Evolutionary conservation across 1,140 invertebrate genomes (phyloP).

Genomic region (Bombus superbus): DNA sequence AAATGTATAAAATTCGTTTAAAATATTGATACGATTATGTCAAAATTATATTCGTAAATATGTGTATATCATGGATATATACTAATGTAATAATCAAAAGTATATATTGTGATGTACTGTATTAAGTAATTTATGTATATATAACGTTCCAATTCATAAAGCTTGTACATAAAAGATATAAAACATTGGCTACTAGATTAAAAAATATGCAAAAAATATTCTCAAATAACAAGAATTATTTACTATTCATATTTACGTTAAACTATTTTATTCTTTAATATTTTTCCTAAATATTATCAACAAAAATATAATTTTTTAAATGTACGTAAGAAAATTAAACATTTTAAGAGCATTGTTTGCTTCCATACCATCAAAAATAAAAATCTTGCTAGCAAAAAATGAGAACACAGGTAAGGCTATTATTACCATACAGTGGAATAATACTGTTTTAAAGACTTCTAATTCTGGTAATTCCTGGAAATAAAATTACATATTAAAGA

Average conservation of each 20-base stretch:
- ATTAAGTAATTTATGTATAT: neutral
- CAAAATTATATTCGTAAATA: slow-evolving; percentile 23
- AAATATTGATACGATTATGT: neutral
- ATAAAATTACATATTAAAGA: slow-evolving; percentile 9
- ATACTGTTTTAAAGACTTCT: slow-evolving; percentile 78
- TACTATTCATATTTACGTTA: neutral
- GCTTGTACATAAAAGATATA: neutral
- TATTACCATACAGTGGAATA: slow-evolving; percentile 79
- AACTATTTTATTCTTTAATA: neutral
- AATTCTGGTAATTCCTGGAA: slow-evolving; percentile 76
- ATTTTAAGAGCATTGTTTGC: slow-evolving; percentile 10
- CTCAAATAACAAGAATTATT: neutral
- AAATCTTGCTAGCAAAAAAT: slow-evolving; percentile 79
- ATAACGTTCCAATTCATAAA: slow-evolving; percentile 1
- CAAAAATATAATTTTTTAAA: neutral
- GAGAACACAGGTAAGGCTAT: slow-evolving; percentile 78
- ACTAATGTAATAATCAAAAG: slow-evolving; percentile 5
- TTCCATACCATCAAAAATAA: slow-evolving; percentile 79
- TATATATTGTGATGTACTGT: slow-evolving; percentile 21
- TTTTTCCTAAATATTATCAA: neutral
- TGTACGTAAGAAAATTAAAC: neutral
- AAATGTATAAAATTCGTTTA: slow-evolving; percentile 63
- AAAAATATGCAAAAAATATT: neutral
- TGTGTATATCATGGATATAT: neutral
- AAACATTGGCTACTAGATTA: neutral